Evolutionary conservation across 2,113 vertebrate species (phyloP), one percentile per base, ranked within the genome.

Genomic region (Muscicapa adusta): DNA sequence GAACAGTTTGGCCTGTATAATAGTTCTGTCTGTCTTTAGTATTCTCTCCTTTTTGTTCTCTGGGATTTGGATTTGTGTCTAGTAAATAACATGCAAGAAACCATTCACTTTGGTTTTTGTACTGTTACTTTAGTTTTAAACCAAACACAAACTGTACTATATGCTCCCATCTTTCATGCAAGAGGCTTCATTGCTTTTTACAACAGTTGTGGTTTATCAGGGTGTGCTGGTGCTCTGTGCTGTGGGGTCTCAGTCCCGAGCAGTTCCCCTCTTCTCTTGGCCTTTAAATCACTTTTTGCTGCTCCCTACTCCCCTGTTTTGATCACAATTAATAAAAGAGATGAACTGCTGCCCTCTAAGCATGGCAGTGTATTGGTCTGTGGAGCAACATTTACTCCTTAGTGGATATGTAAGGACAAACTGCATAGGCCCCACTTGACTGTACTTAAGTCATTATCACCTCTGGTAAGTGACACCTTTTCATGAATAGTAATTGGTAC

Each of bases 391-490:
- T 77, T 93, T 85, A n/a, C 14, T 88, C 34, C 18, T 45, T 77
- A 9, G 26, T 31, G 60, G 26, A 31, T 80, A 53, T 2, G 3
- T 43, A 34, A 75, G 62, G 62, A 67, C 43, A 76, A 79, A 58
- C 36, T 45, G 6, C 6, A 26, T 47, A 89, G 43, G 33, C 38
- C 40, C 18, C 89, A 25, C 60, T 91, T 93, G 71, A 85, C 58
- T 66, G 42, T 66, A 34, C 42, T 62, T 94, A 47, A 76, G 38
- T 38, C 56, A 23, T 58, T 76, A 51, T 93, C 79, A 77, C 71
- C 71, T 90, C 18, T 15, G 73, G 95, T 76, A 95, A 96, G 71
- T 56, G 75, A 96, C 60, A 93, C 88, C 63, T 91, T 38, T 79
- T 93, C 63, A 34, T 62, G 66, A 88, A 50, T 62, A 80, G 63